Percentiles rank a stretch among this genome's conserved stretches.
Conservation (phyloP, 2,113 vertebrate genomes). For the Stegostoma tigrinum region DNA sequence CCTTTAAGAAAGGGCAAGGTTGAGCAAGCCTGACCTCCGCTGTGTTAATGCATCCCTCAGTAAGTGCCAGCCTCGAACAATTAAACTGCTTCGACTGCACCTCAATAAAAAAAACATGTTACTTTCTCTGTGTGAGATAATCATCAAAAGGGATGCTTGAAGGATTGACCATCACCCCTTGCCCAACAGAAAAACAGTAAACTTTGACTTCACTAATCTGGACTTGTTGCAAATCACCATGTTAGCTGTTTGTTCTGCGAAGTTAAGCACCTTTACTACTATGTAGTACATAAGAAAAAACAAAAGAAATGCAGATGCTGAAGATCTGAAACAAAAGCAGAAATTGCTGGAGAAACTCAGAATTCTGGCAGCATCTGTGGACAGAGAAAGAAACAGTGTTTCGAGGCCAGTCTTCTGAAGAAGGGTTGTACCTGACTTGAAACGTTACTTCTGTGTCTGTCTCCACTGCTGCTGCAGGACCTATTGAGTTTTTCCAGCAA, state of each 20-base stretch:
- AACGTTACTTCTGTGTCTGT: no score
- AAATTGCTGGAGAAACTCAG: no score
- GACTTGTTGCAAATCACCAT: slow-evolving; percentile 11
- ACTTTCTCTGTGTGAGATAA: not conserved
- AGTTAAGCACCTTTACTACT: no score
- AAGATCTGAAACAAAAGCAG: no score
- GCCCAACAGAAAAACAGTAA: not conserved
- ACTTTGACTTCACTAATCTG: not conserved
- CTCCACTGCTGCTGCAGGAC: no score
- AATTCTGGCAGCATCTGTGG: no score
- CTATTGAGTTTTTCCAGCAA: no score
- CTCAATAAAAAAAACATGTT: not conserved
- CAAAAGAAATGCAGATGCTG: no score
- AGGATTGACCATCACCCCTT: not conserved
- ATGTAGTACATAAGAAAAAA: no score
- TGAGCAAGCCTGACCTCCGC: not conserved
- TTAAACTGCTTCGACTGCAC: not conserved
- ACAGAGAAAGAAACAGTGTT: no score
- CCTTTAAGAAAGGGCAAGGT: not conserved
- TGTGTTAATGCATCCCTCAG: not conserved
- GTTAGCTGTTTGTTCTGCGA: slow-evolving; percentile 12
- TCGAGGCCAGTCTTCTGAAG: no score
- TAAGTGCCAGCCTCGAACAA: not conserved
- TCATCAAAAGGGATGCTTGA: not conserved
- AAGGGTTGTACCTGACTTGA: no score